Conservation (phyloP, 2,888 invertebrate genomes). For the Fragum whitleyi region DNA sequence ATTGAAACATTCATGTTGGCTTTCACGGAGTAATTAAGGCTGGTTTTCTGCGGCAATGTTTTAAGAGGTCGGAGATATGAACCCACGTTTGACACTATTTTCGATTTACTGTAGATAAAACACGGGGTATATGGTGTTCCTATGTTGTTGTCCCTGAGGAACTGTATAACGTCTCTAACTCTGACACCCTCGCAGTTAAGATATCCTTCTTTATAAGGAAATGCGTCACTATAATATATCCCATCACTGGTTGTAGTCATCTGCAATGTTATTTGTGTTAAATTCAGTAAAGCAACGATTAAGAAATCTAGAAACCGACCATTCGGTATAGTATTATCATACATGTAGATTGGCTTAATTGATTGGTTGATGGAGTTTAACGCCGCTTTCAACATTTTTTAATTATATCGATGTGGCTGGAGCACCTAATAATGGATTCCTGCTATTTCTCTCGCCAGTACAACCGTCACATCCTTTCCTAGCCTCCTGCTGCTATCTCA, state of each 20-base stretch:
- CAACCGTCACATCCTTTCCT: too few relatives aligned
- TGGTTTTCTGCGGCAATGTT: slow-evolving; percentile 46
- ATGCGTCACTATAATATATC: slow-evolving; percentile 11
- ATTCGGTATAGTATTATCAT: too few relatives aligned
- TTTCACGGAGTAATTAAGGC: slow-evolving; percentile 83
- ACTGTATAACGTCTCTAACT: slow-evolving; percentile 51
- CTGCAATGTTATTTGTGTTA: too few relatives aligned
- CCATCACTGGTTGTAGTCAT: not conserved
- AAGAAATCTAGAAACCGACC: too few relatives aligned
- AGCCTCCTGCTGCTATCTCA: too few relatives aligned
- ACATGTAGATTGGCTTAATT: too few relatives aligned
- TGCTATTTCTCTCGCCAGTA: too few relatives aligned
- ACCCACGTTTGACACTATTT: slow-evolving; percentile 73
- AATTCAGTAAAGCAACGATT: too few relatives aligned
- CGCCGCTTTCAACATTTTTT: too few relatives aligned
- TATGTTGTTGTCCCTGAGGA: slow-evolving; percentile 23
- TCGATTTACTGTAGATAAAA: slow-evolving; percentile 79
- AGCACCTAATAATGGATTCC: too few relatives aligned
- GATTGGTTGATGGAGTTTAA: too few relatives aligned
- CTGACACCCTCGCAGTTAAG: slow-evolving; percentile 68
- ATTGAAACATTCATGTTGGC: slow-evolving; percentile 83
- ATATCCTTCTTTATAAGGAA: slow-evolving; percentile 46
- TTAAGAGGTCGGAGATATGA: slow-evolving; percentile 67
- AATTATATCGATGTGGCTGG: too few relatives aligned
- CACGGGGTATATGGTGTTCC: slow-evolving; percentile 59